Conservation (phyloP, 2,888 invertebrate genomes). For the Trachelus tabidus region DNA sequence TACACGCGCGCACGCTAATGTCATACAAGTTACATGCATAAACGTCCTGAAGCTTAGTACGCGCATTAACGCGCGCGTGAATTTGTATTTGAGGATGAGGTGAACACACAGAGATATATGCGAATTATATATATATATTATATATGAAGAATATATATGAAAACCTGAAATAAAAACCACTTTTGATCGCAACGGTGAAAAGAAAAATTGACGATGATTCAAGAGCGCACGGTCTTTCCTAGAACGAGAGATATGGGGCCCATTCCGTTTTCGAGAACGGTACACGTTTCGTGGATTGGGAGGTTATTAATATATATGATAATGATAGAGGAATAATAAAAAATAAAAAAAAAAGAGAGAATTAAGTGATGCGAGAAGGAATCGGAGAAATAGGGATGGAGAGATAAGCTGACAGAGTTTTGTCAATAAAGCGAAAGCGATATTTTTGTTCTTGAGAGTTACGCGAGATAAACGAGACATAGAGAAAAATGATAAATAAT, state of each 20-base stretch:
- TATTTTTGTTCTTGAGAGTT: constrained; percentile 62
- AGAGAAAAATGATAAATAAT: constrained; percentile 43
- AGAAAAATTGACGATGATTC: constrained; percentile 38
- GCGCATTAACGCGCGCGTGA: constrained; percentile 26
- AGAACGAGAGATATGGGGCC: constrained; percentile 40
- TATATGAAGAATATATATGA: constrained; percentile 48
- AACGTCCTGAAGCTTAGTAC: constrained; percentile 23
- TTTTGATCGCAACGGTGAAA: constrained; percentile 48
- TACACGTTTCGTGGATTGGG: constrained; percentile 41
- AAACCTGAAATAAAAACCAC: constrained; percentile 46
- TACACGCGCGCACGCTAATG: constrained; percentile 35
- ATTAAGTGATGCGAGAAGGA: neutral
- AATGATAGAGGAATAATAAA: neutral
- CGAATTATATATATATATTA: constrained; percentile 38
- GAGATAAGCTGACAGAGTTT: constrained; percentile 41
- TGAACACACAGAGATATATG: constrained; percentile 35
- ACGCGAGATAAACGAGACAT: constrained; percentile 51
- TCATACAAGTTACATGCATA: constrained; percentile 34
- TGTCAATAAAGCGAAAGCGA: constrained; percentile 56
- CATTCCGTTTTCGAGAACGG: constrained; percentile 39
- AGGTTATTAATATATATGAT: constrained; percentile 9
- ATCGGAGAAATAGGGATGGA: neutral
- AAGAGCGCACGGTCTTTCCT: constrained; percentile 49
- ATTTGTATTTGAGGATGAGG: constrained; percentile 28
- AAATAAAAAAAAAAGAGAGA: neutral